Percentiles rank a stretch among this genome's conserved stretches.
Conservation (phyloP, 2,797 vertebrate species). For the Pyrocephalus nanus region DNA sequence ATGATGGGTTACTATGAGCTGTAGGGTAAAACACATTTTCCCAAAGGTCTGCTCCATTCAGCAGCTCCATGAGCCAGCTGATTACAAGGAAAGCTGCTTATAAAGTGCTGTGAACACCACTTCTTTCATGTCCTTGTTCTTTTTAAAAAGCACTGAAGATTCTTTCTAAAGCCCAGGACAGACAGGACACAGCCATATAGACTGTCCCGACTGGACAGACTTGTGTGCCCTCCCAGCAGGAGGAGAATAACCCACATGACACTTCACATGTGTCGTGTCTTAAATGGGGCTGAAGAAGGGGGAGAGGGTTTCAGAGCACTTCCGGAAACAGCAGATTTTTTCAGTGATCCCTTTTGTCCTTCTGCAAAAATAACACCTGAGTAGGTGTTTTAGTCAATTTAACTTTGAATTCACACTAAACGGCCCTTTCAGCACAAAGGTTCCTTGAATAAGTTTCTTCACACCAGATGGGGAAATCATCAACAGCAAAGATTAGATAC, state of each 20-base stretch:
- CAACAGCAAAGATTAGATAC: not conserved
- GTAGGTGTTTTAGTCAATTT: not conserved
- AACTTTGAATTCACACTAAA: not conserved
- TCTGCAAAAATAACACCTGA: not conserved
- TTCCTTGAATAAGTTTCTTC: not conserved
- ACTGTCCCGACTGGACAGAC: not conserved
- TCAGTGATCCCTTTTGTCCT: not conserved
- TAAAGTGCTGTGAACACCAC: not conserved
- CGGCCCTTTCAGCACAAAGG: not conserved
- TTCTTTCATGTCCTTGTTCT: not conserved
- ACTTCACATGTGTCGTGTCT: not conserved
- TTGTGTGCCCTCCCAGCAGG: not conserved
- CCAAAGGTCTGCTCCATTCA: not conserved
- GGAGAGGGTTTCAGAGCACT: not conserved
- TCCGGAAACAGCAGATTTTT: not conserved
- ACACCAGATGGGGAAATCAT: not conserved
- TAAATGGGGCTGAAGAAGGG: not conserved
- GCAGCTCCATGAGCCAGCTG: not conserved
- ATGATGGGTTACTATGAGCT: not conserved
- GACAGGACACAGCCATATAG: not conserved
- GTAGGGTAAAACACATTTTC: not conserved
- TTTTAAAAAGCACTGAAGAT: not conserved
- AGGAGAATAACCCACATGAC: not conserved
- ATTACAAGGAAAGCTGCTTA: not conserved
- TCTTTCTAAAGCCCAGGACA: not conserved